Evolutionary conservation across 2,113 vertebrate genomes (phyloP).

Genomic region (Mola mola): DNA sequence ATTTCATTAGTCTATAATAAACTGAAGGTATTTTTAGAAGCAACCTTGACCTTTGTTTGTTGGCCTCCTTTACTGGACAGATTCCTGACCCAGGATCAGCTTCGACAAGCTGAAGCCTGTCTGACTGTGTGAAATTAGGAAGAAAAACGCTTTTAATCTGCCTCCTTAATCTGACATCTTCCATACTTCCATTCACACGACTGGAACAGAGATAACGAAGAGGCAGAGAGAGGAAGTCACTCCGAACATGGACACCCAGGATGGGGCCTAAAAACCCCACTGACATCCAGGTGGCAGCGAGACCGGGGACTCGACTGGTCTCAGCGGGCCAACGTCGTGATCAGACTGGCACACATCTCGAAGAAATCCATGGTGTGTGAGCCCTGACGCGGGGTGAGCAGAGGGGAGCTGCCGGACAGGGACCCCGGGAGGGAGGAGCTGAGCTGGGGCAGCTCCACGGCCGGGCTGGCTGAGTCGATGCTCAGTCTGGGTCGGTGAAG

Average conservation of each 20-base stretch:
- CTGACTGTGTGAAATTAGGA: constrained; percentile 27
- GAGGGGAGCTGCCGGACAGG: constrained; percentile 81
- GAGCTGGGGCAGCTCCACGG: constrained; percentile 83
- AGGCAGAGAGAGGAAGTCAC: constrained; percentile 57
- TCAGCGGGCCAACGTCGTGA: constrained; percentile 95
- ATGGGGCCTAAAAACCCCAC: constrained; percentile 23
- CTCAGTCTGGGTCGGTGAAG: constrained; percentile 91
- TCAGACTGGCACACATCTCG: constrained; percentile 98
- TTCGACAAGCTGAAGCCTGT: constrained; percentile 14
- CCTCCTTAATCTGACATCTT: constrained; percentile 17
- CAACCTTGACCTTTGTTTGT: constrained; percentile 38
- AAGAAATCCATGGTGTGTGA: constrained; percentile 99
- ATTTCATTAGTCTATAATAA: constrained; percentile 31
- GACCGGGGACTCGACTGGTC: neutral
- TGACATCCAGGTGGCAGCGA: constrained; percentile 14
- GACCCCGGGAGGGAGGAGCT: constrained; percentile 89
- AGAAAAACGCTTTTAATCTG: constrained; percentile 16
- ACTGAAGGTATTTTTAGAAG: constrained; percentile 21
- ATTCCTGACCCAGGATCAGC: constrained; percentile 16
- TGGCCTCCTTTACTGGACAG: constrained; percentile 23
- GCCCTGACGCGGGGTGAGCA: constrained; percentile 86
- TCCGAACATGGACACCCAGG: constrained; percentile 23
- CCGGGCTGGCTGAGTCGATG: constrained; percentile 83
- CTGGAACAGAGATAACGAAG: constrained; percentile 21
- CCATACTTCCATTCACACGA: constrained; percentile 1